Evolutionary conservation across 1,140 invertebrate species (phyloP), one percentile per base, ranked within the genome.

Genomic region (Zaprionus capensis): DNA sequence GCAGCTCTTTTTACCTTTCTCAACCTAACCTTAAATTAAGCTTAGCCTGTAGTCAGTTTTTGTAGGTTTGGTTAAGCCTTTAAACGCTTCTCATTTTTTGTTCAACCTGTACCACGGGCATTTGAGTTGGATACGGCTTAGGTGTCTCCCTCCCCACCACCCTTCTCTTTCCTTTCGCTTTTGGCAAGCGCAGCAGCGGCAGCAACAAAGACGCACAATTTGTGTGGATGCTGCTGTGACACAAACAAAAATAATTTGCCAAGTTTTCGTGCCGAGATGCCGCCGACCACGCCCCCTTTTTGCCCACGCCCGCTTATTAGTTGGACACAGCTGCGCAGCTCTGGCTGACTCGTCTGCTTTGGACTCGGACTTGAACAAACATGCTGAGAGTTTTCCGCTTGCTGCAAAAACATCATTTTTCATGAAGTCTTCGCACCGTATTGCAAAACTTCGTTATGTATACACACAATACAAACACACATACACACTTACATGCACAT

Each of bases 361-460:
- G 20, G 14, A 56, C 53, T 38, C 7, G 26, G 14, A 56, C 53
- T 53, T 61, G 22, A 1, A 44, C 51, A 34, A 65, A 57, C 61
- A 56, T 12, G 28, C 22, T 51, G 44, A 38, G 62, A n/a, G 51
- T 63, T 41, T 44, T 41, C 26, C 51, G 38, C 38, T 63, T 17
- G 61, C 31, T 41, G 38, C 38, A 41, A 41, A 31, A 84, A 55
- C 26, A 80, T 81, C 80, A 80, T 87, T 87, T 87, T 86, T 86
- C 77, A 87, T 87, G 82, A 87, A 77, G 83, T 87, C 82, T 87
- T 87, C 76, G 71, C 76, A 77, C 71, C 80, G 78, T 82, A 80
- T 87, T 77, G 76, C 82, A 69, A 34, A 58, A 62, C 36, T 69
- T 69, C 31, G 64, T 55, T 59, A 38, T 51, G 56, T 53, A 61